Base-by-base conservation (phyloP, 2,888 invertebrate genomes). In the Erebia aethiops region DNA sequence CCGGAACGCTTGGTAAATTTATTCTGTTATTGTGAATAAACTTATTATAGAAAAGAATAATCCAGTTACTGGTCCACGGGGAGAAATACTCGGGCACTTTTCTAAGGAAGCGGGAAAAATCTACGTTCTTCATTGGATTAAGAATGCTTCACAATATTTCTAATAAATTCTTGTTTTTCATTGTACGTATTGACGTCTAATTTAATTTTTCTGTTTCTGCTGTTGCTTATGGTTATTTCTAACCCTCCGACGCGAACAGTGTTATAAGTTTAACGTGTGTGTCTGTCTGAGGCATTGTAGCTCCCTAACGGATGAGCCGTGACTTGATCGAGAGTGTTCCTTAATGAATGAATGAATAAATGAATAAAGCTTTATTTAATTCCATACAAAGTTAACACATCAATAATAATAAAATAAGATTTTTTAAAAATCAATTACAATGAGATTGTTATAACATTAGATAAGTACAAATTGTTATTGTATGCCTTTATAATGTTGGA, bases 31-130 rank as follows among this genome's bases (percentile, higher is more conserved):
- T 91, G 90, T 90, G 81, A 91, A 87, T 91, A 88, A 91, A 89
- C 83, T 87, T 90, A 90, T 90, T 90, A 90, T 86, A 86, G 84
- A 90, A 90, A 87, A 89, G 83, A 89, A 91, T 91, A 92, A 92
- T 89, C 88, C 84, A 83, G 82, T 92, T 90, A 89, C 83, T 78
- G 80, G 80, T 79, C 80, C 79, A 78, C 79, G 79, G 81, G 81
- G 79, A 80, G 80, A 80, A 82, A 84, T 82, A 80, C 82, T 79
- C 77, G 78, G 77, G 78, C 81, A 82, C 83, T 85, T 77, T 80
- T 80, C 76, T 76, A 70, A 77, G 73, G 75, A 79, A 76, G 77
- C 77, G 74, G 75, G 77, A 76, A 77, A 86, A 87, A 84, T 78
- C 85, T 80, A 77, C 84, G 77, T 81, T 82, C 80, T 78, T 90